Percentiles rank a stretch among this genome's conserved stretches.
phyloP scores from a whole-genome alignment of 2,113 vertebrate genomes.

The Zosterops pallidus region DNA sequence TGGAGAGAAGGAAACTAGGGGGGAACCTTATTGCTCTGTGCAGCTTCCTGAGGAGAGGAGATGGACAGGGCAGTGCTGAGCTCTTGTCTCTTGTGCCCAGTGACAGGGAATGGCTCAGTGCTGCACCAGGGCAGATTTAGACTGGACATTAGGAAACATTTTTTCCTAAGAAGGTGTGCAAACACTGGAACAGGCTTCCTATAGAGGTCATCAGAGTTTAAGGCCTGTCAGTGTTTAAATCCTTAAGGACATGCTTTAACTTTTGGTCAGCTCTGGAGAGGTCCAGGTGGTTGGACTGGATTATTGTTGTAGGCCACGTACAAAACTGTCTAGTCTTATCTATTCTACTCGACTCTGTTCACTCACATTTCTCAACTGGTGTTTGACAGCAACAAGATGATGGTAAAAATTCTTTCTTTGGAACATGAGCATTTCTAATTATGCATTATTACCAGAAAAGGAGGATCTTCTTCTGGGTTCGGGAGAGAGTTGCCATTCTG shows the following conservation, averaged over 20 bases:
- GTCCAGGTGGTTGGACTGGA: background rate
- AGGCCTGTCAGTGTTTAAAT: background rate
- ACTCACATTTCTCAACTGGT: background rate
- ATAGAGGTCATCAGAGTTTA: background rate
- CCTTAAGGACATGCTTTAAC: background rate
- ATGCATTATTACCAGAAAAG: background rate
- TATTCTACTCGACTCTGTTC: background rate
- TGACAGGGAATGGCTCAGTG: background rate
- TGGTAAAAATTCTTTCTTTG: background rate
- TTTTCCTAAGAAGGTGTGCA: background rate
- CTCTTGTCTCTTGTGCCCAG: background rate
- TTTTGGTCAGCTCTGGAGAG: background rate
- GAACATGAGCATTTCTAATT: background rate
- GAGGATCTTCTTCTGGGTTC: background rate
- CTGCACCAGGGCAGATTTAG: background rate
- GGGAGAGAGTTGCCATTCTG: background rate
- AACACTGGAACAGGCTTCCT: background rate
- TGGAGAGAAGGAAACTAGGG: background rate
- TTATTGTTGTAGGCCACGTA: accelerated
- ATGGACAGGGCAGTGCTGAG: background rate
- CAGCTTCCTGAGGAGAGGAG: background rate
- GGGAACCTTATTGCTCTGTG: background rate
- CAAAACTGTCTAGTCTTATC: background rate
- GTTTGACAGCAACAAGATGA: background rate
- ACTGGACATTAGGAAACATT: background rate